Base-by-base conservation (phyloP, 2,888 invertebrate genomes). In the Macaria notata region DNA sequence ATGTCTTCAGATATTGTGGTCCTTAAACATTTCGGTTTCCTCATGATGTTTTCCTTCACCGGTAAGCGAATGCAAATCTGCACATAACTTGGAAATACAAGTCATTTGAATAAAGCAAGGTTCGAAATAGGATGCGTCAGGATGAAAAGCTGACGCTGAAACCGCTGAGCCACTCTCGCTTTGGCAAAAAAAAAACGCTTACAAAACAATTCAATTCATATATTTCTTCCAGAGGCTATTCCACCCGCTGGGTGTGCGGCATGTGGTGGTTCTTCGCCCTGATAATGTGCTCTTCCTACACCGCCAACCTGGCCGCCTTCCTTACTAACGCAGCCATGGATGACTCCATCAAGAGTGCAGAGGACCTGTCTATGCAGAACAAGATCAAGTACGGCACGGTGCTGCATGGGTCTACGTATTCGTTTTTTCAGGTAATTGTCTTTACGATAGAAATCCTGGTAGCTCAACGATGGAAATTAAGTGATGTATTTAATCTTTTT, bases 181-280 rank as follows among this genome's bases (percentile, higher is more conserved):
- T 19, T 2, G 19, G 19, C 19, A 19, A 19, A 19, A 19, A 19
- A n/a, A 19, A 19, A 19, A 19, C 19, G 19, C n/a, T n/a, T n/a
- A n/a, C 1, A 19, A 19, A 19, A 19, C 19, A 19, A 19, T 19
- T 1, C 19, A 19, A 19, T 2, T 19, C 19, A 19, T 19, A 1
- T 19, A 19, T 19, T 19, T 19, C 19, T 19, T 19, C 19, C 50
- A 97, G 98, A 81, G 98, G 98, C 4, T 95, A 97, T 61, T 98
- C 98, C 0, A 98, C 98, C 0, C 92, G 98, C 54, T 94, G 98
- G 92, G 95, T 98, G 0, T 97, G 96, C n/a, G 97, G 96, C 3
- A 96, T 97, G 94, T 97, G 96, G 98, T 98, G 98, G 98, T 98
- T 98, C 85, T 98, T 98, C 81, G 97, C 96, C 0, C 91, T 98